Base-by-base conservation (phyloP, 2,797 vertebrate species). In the Choloepus didactylus region DNA sequence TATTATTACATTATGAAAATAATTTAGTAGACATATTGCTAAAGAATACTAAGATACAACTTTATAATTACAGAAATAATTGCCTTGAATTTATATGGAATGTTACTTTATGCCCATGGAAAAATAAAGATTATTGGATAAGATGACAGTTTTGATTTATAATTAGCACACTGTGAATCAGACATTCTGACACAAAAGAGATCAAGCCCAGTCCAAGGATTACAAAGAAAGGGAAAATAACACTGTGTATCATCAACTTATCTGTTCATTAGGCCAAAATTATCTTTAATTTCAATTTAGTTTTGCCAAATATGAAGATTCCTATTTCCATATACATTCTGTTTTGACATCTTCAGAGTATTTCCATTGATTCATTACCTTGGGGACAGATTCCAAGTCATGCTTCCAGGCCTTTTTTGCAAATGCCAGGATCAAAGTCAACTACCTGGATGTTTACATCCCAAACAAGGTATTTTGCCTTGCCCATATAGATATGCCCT, bases 301-400 rank as follows among this genome's bases (percentile, higher is more conserved):
- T 88, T 80, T 93, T 96, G 70, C 56, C 72, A 92, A 70, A 87
- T 85, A 84, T 67, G 41, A 94, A 94, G 14, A 73, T 5, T 75
- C 9, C 9, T 91, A 11, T 51, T 96, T 91, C 31, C n/a, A 87
- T 72, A 29, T n/a, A 79, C 49, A 38, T 18, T 92, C 85, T 81
- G 19, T 56, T 79, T 93, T 84, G 81, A 72, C 67, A 91, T 64
- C 70, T 51, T 41, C 29, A 77, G n/a, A 79, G 89, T 69, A 35
- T 91, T 94, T 96, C 38, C 85, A 91, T n/a, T 94, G 64, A 96
- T 62, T 95, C 60, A 91, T 72, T 95, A 79, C 15, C 49, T 85
- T 89, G 86, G 72, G 89, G 49, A 89, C 25, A 97, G 69, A 85
- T 60, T 64, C 83, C 72, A 80, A 76, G 91, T 96, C 62, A 62